These are phyloP conservation scores for Xanthorhoe spadicearia DNA, from an alignment of 2,888 invertebrate genomes.

Conservation along the genomic window DNA sequence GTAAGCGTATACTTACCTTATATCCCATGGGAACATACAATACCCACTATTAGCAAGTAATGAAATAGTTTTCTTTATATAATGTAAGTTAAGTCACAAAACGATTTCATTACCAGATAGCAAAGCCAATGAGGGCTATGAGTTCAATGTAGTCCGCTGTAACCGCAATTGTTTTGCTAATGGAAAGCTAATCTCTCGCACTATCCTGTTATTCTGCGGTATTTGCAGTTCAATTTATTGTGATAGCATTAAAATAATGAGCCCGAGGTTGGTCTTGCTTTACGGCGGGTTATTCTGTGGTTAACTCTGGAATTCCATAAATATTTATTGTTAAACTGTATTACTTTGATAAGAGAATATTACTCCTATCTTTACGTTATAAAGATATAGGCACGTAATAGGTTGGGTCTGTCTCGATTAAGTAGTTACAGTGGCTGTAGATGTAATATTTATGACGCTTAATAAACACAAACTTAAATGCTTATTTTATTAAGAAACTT, in stretches of 20 bases:
- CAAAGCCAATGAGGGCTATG: conserved; percentile 9
- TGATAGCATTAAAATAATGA: conserved; percentile 30
- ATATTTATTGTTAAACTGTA: background rate
- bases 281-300: background rate
- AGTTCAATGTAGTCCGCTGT: conserved; percentile 18
- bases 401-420: background rate
- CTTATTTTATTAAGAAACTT: background rate
- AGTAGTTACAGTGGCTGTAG: background rate
- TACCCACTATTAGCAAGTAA: too few relatives aligned
- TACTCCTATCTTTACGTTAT: background rate
- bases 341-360: background rate
- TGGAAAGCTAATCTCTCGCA: conserved; percentile 45
- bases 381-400: background rate
- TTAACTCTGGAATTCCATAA: background rate
- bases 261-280: conserved; percentile 1
- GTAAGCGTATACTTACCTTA: too few relatives aligned
- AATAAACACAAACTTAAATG: too few relatives aligned
- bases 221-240: conserved; percentile 40
- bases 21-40: too few relatives aligned
- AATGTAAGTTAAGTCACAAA: too few relatives aligned
- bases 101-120: background rate
- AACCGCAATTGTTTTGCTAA: conserved; percentile 44
- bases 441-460: background rate
- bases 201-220: conserved; percentile 35
- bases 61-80: too few relatives aligned